phyloP scores from a whole-genome alignment of 2,113 vertebrate genomes.

The Sinocyclocheilus maitianheensis region DNA sequence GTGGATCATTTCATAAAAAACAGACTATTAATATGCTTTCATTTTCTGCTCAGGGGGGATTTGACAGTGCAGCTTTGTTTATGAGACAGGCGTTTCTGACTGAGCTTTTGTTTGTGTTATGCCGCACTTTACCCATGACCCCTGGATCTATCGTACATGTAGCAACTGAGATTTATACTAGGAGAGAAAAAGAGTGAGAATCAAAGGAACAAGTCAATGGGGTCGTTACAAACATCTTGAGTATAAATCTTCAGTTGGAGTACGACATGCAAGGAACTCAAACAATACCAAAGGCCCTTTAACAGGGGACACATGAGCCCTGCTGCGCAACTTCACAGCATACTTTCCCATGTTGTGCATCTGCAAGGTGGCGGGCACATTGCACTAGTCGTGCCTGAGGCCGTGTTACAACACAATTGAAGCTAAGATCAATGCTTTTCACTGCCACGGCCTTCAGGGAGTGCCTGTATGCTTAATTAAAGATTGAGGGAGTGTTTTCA shows the following conservation, averaged over 20 bases:
- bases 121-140: not conserved
- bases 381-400: slow-evolving; percentile 24
- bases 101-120: slow-evolving; percentile 8
- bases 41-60: slow-evolving; percentile 19
- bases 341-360: slow-evolving; percentile 23
- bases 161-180: slow-evolving; percentile 2
- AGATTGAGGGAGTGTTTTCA: slow-evolving; percentile 34
- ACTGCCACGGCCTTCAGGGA: slow-evolving; percentile 25
- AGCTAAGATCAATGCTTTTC: slow-evolving; percentile 53
- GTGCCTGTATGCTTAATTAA: slow-evolving; percentile 56
- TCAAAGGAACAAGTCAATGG: not conserved
- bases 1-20: slow-evolving; percentile 36
- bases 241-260: not conserved
- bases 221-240: slow-evolving; percentile 18
- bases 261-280: not conserved
- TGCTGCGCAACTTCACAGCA: not conserved
- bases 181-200: not conserved
- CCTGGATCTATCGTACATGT: not conserved
- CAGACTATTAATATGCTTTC: slow-evolving; percentile 42
- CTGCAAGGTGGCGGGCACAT: slow-evolving; percentile 17
- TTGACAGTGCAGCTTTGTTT: slow-evolving; percentile 27
- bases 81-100: slow-evolving; percentile 5
- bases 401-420: slow-evolving; percentile 51
- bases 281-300: not conserved
- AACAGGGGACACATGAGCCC: not conserved